These are phyloP conservation scores for Lathamus discolor DNA, from an alignment of 2,113 vertebrate species.

Conservation along the genomic window DNA sequence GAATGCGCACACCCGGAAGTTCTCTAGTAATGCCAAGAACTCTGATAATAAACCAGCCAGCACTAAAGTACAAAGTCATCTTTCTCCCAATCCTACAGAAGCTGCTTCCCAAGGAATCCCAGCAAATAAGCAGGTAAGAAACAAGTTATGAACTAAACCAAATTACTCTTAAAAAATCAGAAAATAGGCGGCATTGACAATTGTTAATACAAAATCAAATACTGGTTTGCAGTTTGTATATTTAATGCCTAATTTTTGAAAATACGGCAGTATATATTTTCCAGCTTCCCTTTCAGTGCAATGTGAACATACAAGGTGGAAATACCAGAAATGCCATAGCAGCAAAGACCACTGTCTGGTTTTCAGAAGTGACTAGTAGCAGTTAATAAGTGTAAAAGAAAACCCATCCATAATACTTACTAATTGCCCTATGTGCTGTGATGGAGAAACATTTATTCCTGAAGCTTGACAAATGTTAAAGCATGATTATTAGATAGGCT, in stretches of 20 bases:
- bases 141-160: background rate
- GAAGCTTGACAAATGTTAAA: background rate
- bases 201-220: background rate
- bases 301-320: background rate
- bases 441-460: background rate
- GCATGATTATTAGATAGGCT: background rate
- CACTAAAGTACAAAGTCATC: slow-evolving; percentile 42
- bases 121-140: slow-evolving; percentile 74
- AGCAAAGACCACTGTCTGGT: background rate
- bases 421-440: background rate
- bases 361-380: background rate
- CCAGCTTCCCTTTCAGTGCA: background rate
- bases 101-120: slow-evolving; percentile 53
- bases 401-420: background rate
- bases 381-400: background rate
- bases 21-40: slow-evolving; percentile 64
- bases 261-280: background rate
- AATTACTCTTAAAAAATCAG: background rate
- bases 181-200: background rate
- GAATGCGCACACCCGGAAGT: slow-evolving; percentile 49
- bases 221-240: background rate
- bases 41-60: slow-evolving; percentile 59
- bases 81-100: slow-evolving; percentile 50
- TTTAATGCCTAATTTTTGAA: background rate
- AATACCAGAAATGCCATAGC: background rate